Conservation (phyloP, 2,797 vertebrate genomes). For the Phrynocephalus vlangalii region DNA sequence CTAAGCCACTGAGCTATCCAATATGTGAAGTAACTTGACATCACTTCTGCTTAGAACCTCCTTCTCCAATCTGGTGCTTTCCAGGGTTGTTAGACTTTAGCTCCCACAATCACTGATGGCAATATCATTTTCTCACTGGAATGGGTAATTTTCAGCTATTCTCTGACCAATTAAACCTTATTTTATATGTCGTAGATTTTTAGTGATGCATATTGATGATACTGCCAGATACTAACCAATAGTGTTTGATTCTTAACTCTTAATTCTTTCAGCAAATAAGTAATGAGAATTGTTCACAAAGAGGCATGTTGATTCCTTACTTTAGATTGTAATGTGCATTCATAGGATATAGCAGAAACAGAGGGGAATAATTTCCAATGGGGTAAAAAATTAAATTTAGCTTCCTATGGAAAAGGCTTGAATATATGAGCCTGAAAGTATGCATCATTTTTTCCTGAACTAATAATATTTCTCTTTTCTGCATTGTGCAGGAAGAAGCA, state of each 20-base stretch:
- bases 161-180: background rate
- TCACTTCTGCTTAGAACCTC: background rate
- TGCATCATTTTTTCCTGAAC: conserved; percentile 30
- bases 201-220: background rate
- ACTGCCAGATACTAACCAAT: too few relatives aligned
- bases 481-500: conserved; percentile 88
- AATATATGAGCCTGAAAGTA: conserved; percentile 37
- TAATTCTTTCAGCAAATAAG: conserved; percentile 10
- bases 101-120: background rate
- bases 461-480: conserved; percentile 44
- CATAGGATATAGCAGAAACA: conserved; percentile 22
- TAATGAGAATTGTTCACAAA: conserved; percentile 39
- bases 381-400: conserved; percentile 37
- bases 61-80: background rate
- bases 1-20: too few relatives aligned
- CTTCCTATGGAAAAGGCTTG: conserved; percentile 22
- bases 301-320: background rate
- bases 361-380: background rate
- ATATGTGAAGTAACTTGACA: background rate
- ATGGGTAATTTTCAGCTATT: background rate
- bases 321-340: conserved; percentile 46
- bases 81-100: background rate
- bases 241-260: background rate
- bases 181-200: background rate
- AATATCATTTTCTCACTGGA: background rate